A percentile compares a stretch with the other conserved stretches of the same genome.
Conservation (phyloP, 1,140 invertebrate genomes). For the Oppia nitens region DNA sequence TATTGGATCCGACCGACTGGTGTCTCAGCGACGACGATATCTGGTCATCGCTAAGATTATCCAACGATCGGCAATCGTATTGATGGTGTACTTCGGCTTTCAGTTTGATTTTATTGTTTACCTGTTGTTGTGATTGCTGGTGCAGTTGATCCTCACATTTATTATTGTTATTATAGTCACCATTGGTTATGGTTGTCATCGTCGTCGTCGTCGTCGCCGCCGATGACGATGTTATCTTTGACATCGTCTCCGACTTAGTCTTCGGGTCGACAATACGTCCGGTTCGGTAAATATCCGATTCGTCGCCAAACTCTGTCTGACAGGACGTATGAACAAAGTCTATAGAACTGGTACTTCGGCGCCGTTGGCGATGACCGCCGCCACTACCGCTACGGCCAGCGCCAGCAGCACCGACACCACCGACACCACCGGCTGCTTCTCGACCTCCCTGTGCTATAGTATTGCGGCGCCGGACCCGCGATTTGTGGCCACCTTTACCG, state of each 20-base stretch:
- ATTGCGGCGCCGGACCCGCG: neutral
- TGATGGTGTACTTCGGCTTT: conserved; percentile 6
- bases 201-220: conserved; percentile 1
- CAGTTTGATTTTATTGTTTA: neutral
- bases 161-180: conserved; percentile 12
- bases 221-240: neutral
- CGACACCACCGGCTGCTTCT: neutral
- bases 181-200: conserved; percentile 4
- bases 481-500: neutral
- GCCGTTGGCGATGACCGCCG: neutral
- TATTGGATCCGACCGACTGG: conserved; percentile 6
- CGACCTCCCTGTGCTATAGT: neutral
- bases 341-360: conserved; percentile 10
- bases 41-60: neutral
- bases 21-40: conserved; percentile 6
- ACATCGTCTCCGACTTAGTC: neutral
- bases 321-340: conserved; percentile 15
- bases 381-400: neutral
- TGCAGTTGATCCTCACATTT: neutral
- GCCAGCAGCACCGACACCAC: neutral
- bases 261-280: conserved; percentile 12
- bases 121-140: neutral
- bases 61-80: neutral
- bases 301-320: conserved; percentile 16
- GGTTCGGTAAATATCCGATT: neutral